These are phyloP conservation scores for Drosophila melanogaster DNA, from an alignment of 1,140 invertebrate genomes.

Conservation along the genomic window DNA sequence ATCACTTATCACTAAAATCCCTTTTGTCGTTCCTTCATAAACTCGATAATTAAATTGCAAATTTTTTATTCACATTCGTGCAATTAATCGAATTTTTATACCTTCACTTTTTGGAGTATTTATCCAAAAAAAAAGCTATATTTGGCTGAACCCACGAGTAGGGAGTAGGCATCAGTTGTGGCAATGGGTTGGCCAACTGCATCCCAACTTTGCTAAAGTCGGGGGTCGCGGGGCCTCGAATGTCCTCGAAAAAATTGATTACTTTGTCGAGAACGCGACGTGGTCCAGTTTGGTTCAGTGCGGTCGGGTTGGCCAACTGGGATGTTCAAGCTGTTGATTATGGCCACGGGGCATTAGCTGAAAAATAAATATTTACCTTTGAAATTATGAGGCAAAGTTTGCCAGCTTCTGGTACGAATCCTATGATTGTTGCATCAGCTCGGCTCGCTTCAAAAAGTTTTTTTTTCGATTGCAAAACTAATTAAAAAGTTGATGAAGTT, in stretches of 20 bases:
- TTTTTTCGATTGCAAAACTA: constrained; percentile 76
- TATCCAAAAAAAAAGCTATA: not conserved
- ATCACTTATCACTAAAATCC: too few species aligned
- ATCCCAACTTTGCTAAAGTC: constrained; percentile 59
- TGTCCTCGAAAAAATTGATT: constrained; percentile 74
- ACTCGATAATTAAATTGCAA: too few species aligned
- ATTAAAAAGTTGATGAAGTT: constrained; percentile 80
- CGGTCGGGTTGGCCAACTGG: constrained; percentile 40
- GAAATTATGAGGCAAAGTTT: constrained; percentile 79
- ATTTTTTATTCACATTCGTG: too few species aligned
- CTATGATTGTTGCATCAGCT: constrained; percentile 53
- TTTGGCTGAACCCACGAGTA: not conserved
- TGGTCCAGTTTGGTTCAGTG: constrained; percentile 49
- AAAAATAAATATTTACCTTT: constrained; percentile 81
- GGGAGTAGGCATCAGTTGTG: constrained; percentile 18
- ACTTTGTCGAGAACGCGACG: constrained; percentile 68
- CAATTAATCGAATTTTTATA: too few species aligned
- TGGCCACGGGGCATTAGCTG: constrained; percentile 75
- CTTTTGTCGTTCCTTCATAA: too few species aligned
- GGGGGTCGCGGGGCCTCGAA: constrained; percentile 32
- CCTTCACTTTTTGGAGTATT: too few species aligned
- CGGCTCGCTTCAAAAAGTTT: constrained; percentile 51
- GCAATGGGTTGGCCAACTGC: constrained; percentile 38
- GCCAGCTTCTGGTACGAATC: constrained; percentile 37
- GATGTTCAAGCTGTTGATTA: constrained; percentile 79